Base-by-base conservation (phyloP, 2,888 invertebrate species). In the Plemyria rubiginata region DNA sequence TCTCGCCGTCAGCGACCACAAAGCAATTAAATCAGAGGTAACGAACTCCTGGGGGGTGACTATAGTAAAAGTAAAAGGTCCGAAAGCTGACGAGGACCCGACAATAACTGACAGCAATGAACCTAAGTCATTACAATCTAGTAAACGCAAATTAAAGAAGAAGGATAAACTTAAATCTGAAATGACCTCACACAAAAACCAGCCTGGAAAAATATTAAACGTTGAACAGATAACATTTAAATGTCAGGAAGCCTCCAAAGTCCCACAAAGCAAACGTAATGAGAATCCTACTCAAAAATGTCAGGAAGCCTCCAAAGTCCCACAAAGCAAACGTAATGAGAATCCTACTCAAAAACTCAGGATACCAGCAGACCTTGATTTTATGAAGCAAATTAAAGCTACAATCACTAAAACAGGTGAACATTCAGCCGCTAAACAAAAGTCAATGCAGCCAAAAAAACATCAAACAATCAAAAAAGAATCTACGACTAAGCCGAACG, bases 1-100 rank as follows among this genome's bases (percentile, higher is more conserved):
- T 65, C 57, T 60, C 56, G 13, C 38, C 60, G 49, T 60, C 60
- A 57, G 60, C 54, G 65, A 65, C 57, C 46, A 57, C 57, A 65
- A 65, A 60, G 54, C 53, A 46, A 65, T 60, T 50, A 65, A 65
- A 57, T 60, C 54, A 48, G 65, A 65, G 38, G 32, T 65, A 54
- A 54, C 50, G 11, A 65, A 57, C 51, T 57, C 54, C 40, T 65
- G 65, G 65, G 65, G 60, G 29, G 57, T 65, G 12, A 65, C 65
- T 40, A 65, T 65, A 11, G 57, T 65, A 46, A 60, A 60, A 65
- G 51, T 65, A 0, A 60, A 60, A 51, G 50, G 65, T 54, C 16
- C 40, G 40, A 64, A 64, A 60, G 50, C 59, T 54, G 57, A 60
- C 46, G 56, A 60, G 16, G 53, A 28, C 45, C 16, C 43, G 15